Conservation (phyloP, 2,888 invertebrate species). For the Malthinus seriepunctatus region DNA sequence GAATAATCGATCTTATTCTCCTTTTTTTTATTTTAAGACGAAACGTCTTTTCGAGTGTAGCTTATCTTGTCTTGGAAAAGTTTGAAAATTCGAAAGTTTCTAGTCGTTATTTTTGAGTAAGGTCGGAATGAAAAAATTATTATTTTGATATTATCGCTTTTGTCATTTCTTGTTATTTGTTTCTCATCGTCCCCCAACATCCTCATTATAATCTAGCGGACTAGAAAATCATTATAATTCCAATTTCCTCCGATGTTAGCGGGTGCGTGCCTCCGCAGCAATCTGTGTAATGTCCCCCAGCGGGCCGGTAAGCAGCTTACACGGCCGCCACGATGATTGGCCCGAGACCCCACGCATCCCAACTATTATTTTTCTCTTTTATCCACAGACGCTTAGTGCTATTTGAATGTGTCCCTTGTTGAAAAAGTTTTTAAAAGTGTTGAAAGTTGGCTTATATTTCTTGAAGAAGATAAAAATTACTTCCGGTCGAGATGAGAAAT, state of each 20-base stretch:
- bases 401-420: slow-evolving; percentile 48
- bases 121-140: slow-evolving; percentile 2
- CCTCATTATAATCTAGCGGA: slow-evolving; percentile 29
- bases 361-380: slow-evolving; percentile 46
- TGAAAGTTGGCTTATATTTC: slow-evolving; percentile 37
- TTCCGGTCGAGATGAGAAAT: slow-evolving; percentile 28
- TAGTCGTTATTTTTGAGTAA: too few species aligned
- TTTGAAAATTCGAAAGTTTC: not conserved
- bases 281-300: slow-evolving; percentile 53
- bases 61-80: slow-evolving; percentile 1
- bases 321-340: slow-evolving; percentile 48
- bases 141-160: slow-evolving; percentile 15
- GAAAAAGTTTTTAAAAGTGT: slow-evolving; percentile 39
- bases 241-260: slow-evolving; percentile 36
- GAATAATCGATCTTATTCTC: too few species aligned
- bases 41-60: not conserved
- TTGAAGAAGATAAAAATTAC: slow-evolving; percentile 34
- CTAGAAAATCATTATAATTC: slow-evolving; percentile 40
- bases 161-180: slow-evolving; percentile 16
- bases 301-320: slow-evolving; percentile 51
- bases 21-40: not conserved
- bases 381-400: slow-evolving; percentile 45
- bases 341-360: slow-evolving; percentile 43
- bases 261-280: slow-evolving; percentile 44
- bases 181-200: slow-evolving; percentile 17